Evolutionary conservation across 2,113 vertebrate species (phyloP), one percentile per base, ranked within the genome.

Genomic region (Rhabdomys dilectus): DNA sequence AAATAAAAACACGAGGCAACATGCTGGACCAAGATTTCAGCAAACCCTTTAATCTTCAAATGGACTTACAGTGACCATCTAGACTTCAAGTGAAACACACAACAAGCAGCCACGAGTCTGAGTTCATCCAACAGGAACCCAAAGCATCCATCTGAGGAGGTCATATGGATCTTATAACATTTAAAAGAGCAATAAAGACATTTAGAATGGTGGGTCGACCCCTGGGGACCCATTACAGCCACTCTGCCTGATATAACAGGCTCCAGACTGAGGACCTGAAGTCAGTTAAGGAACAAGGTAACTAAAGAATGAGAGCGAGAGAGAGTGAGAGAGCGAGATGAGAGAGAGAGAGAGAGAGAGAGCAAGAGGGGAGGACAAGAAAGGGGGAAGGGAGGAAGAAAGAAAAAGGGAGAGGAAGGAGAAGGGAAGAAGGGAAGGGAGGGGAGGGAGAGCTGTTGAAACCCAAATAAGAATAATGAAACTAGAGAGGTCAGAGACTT

Each of bases 1-100:
- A 62, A 84, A 82, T 42, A 86, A 66, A 62, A 34, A 48, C 26
- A 10, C 62, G 51, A 91, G 17, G 51, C 66, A 51, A 42, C 72
- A 60, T 31, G 66, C 48, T 45, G 51, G 5, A 64, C 86, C 26
- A 94, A 88, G 64, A 92, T 45, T 96, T 94, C 34, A 96, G 89
- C 56, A 96, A 97, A n/a, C 5, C 34, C 64, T 81, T 88, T 75
- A 94, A 95, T 91, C 51, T 88, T 91, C 82, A 86, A 86, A 96
- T 84, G 82, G 94, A 96, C 60, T 91, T 53, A 66, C 26, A 93
- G 73, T 75, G 29, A 60, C 72, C 60, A 94, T 31, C 42, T 93
- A 6, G 68, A n/a, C 70, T 93, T 75, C 34, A 95, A 36, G 62
- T 82, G 60, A 96, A 77, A 86, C 45, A 89, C 1, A 7, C 42